A percentile compares a stretch with the other conserved stretches of the same genome.
Conservation (phyloP, 1,140 invertebrate species). For the Nasonia vitripennis region DNA sequence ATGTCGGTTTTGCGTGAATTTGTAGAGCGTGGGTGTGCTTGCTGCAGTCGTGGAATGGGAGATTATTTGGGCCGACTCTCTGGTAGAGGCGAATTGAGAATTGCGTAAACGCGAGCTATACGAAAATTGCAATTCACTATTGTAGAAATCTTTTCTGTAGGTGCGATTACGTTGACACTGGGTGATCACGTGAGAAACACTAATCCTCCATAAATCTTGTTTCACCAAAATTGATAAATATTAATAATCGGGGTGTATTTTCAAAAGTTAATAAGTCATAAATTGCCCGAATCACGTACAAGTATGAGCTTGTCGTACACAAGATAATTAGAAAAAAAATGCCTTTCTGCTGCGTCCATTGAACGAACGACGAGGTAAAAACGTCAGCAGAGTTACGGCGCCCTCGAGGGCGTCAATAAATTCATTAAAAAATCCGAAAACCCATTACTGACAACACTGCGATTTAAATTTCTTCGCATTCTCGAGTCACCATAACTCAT, state of each 20-base stretch:
- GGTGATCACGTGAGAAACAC: no score
- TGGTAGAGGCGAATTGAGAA: no score
- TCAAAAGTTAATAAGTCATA: neutral
- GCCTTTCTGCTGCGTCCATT: neutral
- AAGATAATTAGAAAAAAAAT: neutral
- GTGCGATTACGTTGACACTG: no score
- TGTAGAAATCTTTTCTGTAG: no score
- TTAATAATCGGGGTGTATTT: neutral
- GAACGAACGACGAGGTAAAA: neutral
- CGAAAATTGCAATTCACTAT: no score
- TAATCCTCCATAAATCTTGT: no score
- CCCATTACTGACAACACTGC: constrained; percentile 15
- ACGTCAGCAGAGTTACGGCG: neutral
- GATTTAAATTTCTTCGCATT: constrained; percentile 26
- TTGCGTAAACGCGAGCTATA: no score
- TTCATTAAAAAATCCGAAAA: constrained; percentile 22
- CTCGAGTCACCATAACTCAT: constrained; percentile 13
- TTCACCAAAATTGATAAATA: neutral
- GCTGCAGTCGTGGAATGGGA: neutral
- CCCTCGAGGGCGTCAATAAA: constrained; percentile 5
- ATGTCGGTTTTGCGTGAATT: neutral
- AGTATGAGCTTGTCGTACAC: neutral
- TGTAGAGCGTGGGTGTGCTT: neutral
- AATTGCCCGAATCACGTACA: neutral
- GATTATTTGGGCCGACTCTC: neutral